Conservation (phyloP, 2,888 invertebrate genomes). For the Syrista parreyssii region DNA sequence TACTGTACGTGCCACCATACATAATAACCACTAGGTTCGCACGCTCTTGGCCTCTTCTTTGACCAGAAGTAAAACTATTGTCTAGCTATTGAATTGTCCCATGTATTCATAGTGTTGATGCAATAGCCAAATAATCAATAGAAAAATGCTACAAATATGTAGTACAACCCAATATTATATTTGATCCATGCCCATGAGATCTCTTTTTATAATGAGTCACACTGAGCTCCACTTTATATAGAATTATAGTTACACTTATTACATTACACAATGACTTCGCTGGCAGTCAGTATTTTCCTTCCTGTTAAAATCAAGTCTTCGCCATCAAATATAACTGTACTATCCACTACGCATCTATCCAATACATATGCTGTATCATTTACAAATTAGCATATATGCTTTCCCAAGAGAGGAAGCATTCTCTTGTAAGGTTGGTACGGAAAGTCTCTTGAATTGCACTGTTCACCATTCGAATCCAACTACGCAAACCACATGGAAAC, state of each 20-base stretch:
- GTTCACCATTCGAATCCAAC: not conserved
- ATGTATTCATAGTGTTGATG: not conserved
- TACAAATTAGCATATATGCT: constrained; percentile 18
- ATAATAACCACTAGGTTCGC: not conserved
- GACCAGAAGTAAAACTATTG: not conserved
- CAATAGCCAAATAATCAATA: not conserved
- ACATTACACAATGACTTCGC: not conserved
- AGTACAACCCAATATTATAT: not conserved
- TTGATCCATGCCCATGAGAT: not conserved
- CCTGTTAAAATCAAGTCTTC: not conserved
- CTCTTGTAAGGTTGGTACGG: constrained; percentile 1
- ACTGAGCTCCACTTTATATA: not conserved
- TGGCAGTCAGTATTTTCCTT: not conserved
- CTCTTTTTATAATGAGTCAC: not conserved
- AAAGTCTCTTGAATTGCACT: not conserved
- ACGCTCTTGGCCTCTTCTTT: not conserved
- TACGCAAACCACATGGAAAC: not conserved
- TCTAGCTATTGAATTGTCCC: not conserved
- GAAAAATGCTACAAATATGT: no score
- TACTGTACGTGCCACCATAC: not conserved
- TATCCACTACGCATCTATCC: not conserved
- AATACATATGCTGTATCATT: constrained; percentile 8
- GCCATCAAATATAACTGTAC: not conserved
- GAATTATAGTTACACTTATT: not conserved
- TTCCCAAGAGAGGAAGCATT: constrained; percentile 19